These are phyloP conservation scores for Amorpha juglandis DNA, from an alignment of 2,888 invertebrate genomes.

Conservation along the genomic window DNA sequence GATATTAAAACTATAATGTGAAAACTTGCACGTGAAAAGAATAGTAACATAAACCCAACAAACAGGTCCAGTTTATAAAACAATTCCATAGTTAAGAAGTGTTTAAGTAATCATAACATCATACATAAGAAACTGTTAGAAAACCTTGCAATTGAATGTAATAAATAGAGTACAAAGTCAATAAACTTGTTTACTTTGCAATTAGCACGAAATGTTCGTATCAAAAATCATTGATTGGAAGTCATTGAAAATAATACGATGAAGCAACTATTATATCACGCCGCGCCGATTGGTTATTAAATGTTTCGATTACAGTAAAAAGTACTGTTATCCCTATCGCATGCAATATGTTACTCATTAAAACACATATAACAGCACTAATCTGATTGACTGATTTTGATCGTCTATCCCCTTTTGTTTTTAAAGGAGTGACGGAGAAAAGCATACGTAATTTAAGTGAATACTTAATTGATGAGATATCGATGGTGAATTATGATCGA, in stretches of 20 bases:
- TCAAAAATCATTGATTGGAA: neutral
- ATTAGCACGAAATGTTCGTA: neutral
- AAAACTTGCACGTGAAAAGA: neutral
- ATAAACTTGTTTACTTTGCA: conserved; percentile 6
- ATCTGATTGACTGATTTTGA: conserved; percentile 1
- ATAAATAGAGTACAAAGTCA: neutral
- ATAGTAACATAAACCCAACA: neutral
- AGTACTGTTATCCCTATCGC: conserved; percentile 39
- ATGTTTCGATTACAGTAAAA: conserved; percentile 10
- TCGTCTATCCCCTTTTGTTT: neutral
- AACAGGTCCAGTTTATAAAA: neutral
- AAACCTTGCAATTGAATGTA: neutral
- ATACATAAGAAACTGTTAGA: neutral
- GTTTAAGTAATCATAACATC: neutral
- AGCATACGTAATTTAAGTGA: neutral
- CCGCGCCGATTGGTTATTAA: conserved; percentile 14
- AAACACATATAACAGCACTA: neutral
- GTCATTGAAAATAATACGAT: conserved; percentile 11
- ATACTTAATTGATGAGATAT: conserved; percentile 4
- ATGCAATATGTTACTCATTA: conserved; percentile 33
- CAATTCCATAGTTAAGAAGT: neutral
- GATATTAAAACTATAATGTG: no score
- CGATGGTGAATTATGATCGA: conserved; percentile 42
- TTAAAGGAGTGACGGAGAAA: neutral
- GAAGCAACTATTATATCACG: conserved; percentile 20